Base-by-base conservation (phyloP, 2,113 vertebrate genomes). In the Montifringilla adamsi region DNA sequence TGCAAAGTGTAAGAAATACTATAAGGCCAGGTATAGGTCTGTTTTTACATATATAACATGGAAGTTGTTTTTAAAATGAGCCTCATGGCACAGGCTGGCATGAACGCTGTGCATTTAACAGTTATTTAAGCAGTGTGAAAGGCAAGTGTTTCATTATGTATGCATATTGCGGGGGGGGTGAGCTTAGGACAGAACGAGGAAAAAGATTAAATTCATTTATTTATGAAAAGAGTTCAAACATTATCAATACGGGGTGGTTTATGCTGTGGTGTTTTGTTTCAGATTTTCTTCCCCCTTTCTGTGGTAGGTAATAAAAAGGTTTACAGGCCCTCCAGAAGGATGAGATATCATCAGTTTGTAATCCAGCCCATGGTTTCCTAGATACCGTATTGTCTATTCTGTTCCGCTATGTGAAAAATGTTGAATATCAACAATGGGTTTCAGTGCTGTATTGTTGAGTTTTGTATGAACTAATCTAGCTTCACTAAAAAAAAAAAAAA, bases 391-490 rank as follows among this genome's bases (percentile, higher is more conserved):
- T 99, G 99, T 99, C 99, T 99, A 99, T 99, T 99, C 99, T 99
- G 99, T 99, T 99, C 99, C 98, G 99, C 99, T 99, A 99, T 99
- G 99, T 99, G 99, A 99, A 99, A 99, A 99, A 99, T 99, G 99
- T 99, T 99, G 99, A 99, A 99, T 99, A 99, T 99, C 99, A 99
- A 99, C 99, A 99, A 99, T 99, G 99, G 99, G 99, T 99, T 99
- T 99, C 99, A 99, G 98, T 99, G 99, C 98, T 98, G 99, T 99
- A 99, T 99, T 99, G 99, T 99, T 99, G 99, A 99, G 99, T 99
- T 99, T 99, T 99, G 99, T 99, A 99, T 99, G 99, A 99, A 99
- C 99, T 99, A 99, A 99, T 99, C 99, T 99, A 99, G 99, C 99
- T 99, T 99, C 98, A 98, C 98, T 99, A 98, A 99, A 99, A 98